Evolutionary conservation across 2,797 vertebrate genomes (phyloP), one percentile per base, ranked within the genome.

Genomic region (Atherinosoma microstoma): DNA sequence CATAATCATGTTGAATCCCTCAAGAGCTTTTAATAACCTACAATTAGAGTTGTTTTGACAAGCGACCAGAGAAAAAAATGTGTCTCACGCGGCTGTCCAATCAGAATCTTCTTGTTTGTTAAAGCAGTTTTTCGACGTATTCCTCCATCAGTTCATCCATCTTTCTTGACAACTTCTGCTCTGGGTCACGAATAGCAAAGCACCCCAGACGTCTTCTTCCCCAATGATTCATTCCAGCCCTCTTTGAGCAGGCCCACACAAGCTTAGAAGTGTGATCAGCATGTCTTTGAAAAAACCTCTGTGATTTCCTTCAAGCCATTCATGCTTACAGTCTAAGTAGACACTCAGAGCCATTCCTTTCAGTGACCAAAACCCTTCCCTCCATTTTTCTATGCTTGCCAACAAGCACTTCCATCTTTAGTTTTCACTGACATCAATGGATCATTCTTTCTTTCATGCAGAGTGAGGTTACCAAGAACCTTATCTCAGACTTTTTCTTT

Each of bases 221-320:
- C 54, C 45, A 53, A 63, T 75, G 73, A 64, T 54, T 77, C 68
- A 35, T 45, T 47, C 40, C 35, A 42, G 59, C 49, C 64, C 67
- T 78, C 82, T 60, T 64, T 80, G 40, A 82, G 68, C 49, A 66
- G 4, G 49, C 58, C 45, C 51, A 56, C 71, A 29, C 60, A 61
- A 80, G 42, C 70, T 76, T 59, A 56, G 56, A 56, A 29, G 27
- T 56, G 27, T 56, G 24, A 65, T 40, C 38, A 53, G 27, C 29
- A 32, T 73, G 59, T 64, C 20, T 45, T 57, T 56, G 22, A n/a
- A 20, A 56, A 49, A 27, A 42, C 34, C 49, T 32, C n/a, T 66
- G 70, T 12, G 34, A 42, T 67, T 49, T 76, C 40, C 67, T 70
- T 35, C 45, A 15, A 75, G 34, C 58, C 54, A 62, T 30, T 53